Evolutionary conservation across 2,888 invertebrate genomes (phyloP).

Genomic region (Himalopsyche tibetana): DNA sequence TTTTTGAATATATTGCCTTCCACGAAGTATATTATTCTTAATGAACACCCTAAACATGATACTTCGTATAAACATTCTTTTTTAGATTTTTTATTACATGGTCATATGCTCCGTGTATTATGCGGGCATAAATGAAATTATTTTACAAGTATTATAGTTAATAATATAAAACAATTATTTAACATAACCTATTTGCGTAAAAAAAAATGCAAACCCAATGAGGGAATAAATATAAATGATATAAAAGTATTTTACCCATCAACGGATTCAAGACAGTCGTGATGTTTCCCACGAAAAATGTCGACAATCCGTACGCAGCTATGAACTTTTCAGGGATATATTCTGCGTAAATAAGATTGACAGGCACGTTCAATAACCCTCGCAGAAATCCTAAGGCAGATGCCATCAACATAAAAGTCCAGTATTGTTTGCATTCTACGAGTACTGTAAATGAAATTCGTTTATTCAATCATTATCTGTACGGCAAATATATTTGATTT

Average conservation of each 20-base stretch:
- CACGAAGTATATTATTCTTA: too few species aligned
- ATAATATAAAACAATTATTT: too few species aligned
- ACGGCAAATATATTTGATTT: not conserved
- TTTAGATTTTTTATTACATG: too few species aligned
- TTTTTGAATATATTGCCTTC: too few species aligned
- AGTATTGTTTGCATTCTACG: slow-evolving; percentile 71
- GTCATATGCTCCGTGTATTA: too few species aligned
- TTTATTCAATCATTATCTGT: slow-evolving; percentile 37
- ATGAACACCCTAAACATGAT: too few species aligned
- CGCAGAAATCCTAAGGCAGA: slow-evolving; percentile 78
- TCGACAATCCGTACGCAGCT: slow-evolving; percentile 81
- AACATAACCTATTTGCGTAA: not conserved
- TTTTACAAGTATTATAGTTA: too few species aligned
- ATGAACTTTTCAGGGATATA: slow-evolving; percentile 80
- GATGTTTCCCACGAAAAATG: slow-evolving; percentile 80
- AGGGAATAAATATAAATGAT: slow-evolving; percentile 51
- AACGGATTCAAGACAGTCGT: slow-evolving; percentile 81
- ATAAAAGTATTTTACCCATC: slow-evolving; percentile 74
- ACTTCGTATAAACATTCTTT: too few species aligned
- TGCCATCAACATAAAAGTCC: slow-evolving; percentile 70
- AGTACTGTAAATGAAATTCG: slow-evolving; percentile 51
- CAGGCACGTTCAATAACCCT: slow-evolving; percentile 80
- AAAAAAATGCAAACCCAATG: not conserved
- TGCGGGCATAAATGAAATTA: too few species aligned
- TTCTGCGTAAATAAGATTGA: slow-evolving; percentile 81